Evolutionary conservation across 2,888 invertebrate species (phyloP).

Genomic region (Cerastis leucographa): DNA sequence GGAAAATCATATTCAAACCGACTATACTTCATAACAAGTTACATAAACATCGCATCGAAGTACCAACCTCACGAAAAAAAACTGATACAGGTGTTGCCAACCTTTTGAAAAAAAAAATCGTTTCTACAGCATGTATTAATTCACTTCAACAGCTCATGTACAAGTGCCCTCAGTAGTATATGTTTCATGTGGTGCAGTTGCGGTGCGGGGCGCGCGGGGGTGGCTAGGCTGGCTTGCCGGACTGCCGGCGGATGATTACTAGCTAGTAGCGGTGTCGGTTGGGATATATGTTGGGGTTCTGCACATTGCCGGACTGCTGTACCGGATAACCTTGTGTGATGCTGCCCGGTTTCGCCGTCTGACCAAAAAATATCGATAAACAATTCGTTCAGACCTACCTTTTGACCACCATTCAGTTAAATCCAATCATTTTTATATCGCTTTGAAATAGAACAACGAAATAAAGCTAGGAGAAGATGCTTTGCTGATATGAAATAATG

Average conservation of each 20-base stretch:
- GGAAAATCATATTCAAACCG: slow-evolving; percentile 3
- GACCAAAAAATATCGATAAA: slow-evolving; percentile 63
- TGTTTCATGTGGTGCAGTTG: slow-evolving; percentile 37
- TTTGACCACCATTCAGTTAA: slow-evolving; percentile 45
- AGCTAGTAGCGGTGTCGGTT: slow-evolving; percentile 87
- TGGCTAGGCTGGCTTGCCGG: slow-evolving; percentile 63
- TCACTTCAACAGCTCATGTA: slow-evolving; percentile 51
- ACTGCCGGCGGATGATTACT: slow-evolving; percentile 72
- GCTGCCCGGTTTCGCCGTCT: slow-evolving; percentile 94
- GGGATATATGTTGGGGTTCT: slow-evolving; percentile 83
- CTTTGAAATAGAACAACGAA: slow-evolving; percentile 23
- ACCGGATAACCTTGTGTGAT: slow-evolving; percentile 96
- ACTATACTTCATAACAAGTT: not conserved
- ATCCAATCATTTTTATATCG: slow-evolving; percentile 34
- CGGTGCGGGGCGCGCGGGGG: not conserved
- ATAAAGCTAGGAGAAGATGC: slow-evolving; percentile 28
- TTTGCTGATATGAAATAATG: slow-evolving; percentile 17
- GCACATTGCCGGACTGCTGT: slow-evolving; percentile 91
- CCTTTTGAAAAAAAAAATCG: not conserved
- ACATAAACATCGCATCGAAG: slow-evolving; percentile 11
- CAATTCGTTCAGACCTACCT: not conserved
- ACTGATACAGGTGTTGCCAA: not conserved
- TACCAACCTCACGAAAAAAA: not conserved
- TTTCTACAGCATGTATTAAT: not conserved
- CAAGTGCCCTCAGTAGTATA: slow-evolving; percentile 33